These are phyloP conservation scores for Pogona vitticeps DNA, from an alignment of 2,113 vertebrate species.

Conservation along the genomic window DNA sequence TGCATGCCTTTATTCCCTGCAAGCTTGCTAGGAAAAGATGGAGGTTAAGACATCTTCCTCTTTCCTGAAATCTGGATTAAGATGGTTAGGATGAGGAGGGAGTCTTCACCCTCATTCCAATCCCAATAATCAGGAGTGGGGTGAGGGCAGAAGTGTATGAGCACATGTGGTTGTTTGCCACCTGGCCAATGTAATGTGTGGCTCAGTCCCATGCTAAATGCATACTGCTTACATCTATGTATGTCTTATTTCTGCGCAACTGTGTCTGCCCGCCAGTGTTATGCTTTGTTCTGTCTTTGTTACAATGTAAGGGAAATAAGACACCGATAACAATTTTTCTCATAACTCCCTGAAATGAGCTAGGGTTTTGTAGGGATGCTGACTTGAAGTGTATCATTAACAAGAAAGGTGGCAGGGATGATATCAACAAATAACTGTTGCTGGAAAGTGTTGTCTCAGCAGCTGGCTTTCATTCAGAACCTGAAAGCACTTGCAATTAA, in stretches of 20 bases:
- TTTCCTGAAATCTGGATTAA: no score
- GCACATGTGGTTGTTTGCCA: no score
- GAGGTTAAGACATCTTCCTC: no score
- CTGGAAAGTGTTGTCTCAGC: conserved; percentile 39
- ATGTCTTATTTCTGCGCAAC: neutral
- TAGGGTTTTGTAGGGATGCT: conserved; percentile 17
- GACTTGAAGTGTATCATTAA: conserved; percentile 34
- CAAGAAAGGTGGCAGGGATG: conserved; percentile 39
- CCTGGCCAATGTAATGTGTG: no score
- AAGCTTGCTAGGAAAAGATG: no score
- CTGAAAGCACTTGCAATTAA: conserved; percentile 34
- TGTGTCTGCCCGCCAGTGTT: no score
- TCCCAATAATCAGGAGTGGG: no score
- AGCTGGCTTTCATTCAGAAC: conserved; percentile 51
- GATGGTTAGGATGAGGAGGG: no score
- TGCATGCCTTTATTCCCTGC: no score
- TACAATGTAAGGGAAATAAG: neutral
- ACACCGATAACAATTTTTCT: neutral
- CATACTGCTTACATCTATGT: neutral
- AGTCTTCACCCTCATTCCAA: no score
- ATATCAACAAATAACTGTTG: conserved; percentile 32
- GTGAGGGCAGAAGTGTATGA: no score
- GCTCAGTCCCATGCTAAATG: no score
- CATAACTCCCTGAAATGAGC: neutral
- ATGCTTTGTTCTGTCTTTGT: neutral